These are phyloP conservation scores for Catharus fuscescens DNA, from an alignment of 2,113 vertebrate genomes.

Conservation along the genomic window DNA sequence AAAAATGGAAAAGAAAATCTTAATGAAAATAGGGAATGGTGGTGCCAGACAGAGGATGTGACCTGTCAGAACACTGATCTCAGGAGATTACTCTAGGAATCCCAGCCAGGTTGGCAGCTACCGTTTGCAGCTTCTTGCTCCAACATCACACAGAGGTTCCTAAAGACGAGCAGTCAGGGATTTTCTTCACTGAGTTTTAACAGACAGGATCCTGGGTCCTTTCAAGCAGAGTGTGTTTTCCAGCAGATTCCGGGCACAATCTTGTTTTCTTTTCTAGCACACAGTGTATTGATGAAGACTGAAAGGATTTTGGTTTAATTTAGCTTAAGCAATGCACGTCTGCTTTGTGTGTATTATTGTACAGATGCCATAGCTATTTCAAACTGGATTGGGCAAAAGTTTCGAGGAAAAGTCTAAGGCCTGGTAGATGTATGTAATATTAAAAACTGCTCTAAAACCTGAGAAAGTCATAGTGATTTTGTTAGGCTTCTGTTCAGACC, in stretches of 20 bases:
- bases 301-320: constrained; percentile 4
- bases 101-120: constrained; percentile 72
- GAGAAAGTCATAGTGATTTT: neutral
- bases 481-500: neutral
- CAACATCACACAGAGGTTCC: constrained; percentile 38
- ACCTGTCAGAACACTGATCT: constrained; percentile 70
- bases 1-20: constrained; percentile 50
- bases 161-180: neutral
- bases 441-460: neutral
- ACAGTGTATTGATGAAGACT: neutral
- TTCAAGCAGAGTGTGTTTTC: constrained; percentile 19
- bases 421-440: neutral
- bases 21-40: constrained; percentile 58
- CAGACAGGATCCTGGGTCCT: neutral
- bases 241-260: constrained; percentile 1
- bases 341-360: neutral
- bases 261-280: neutral
- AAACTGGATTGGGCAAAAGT: neutral
- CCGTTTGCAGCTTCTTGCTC: constrained; percentile 46
- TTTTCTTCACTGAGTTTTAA: constrained; percentile 51
- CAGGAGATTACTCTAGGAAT: constrained; percentile 59
- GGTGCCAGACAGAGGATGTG: constrained; percentile 65
- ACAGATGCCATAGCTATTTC: neutral
- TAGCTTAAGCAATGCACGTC: neutral
- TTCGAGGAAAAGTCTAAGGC: neutral